Percentiles rank a stretch among this genome's conserved stretches.
Evolutionary conservation across 2,888 invertebrate species (phyloP).

Genomic region (Tetanocera ferruginea): DNA sequence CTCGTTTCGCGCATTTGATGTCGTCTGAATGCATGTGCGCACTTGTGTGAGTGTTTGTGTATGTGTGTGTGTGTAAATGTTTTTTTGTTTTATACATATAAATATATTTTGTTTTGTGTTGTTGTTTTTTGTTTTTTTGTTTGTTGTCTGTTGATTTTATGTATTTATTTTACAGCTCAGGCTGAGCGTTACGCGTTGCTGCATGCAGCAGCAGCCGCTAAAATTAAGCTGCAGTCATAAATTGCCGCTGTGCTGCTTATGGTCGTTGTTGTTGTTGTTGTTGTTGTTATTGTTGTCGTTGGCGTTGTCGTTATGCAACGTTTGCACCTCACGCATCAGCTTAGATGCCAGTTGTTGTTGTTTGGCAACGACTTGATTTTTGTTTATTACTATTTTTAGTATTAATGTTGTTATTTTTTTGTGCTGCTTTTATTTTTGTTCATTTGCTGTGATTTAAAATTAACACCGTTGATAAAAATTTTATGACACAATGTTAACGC

Average conservation of each 20-base stretch:
- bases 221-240: not conserved
- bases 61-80: too few species aligned
- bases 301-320: too few species aligned
- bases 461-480: too few species aligned
- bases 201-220: not conserved
- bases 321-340: too few species aligned
- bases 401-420: not conserved
- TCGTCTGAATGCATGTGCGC: not conserved
- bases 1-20: not conserved
- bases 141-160: not conserved
- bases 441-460: too few species aligned
- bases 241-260: not conserved
- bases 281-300: too few species aligned
- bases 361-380: not conserved
- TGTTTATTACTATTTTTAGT: not conserved
- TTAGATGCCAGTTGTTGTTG: too few species aligned
- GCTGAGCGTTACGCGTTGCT: not conserved
- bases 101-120: not conserved
- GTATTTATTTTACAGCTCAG: slow-evolving; percentile 5
- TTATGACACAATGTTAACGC: too few species aligned
- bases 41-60: not conserved
- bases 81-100: not conserved
- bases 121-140: not conserved
- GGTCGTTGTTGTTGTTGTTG: too few species aligned
- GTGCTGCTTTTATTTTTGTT: not conserved